Conservation (phyloP, 2,113 vertebrate species). For the Toxotes chatareus region DNA sequence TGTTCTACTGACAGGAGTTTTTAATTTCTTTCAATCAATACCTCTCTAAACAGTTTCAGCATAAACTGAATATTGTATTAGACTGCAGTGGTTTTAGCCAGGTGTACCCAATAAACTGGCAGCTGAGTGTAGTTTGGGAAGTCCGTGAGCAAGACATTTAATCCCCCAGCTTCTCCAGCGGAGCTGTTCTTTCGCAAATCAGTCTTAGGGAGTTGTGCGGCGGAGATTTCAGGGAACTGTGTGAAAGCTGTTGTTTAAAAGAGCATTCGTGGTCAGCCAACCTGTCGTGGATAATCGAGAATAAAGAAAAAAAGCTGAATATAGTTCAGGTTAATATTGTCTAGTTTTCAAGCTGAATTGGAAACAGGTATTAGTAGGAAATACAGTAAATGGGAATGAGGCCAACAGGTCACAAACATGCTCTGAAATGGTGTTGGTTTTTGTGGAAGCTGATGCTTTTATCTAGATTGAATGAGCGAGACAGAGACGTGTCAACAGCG, state of each 20-base stretch:
- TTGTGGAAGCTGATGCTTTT: conserved; percentile 33
- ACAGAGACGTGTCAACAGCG: background rate
- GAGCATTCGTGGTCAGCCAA: background rate
- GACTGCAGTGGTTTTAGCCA: background rate
- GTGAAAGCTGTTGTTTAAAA: background rate
- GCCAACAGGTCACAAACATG: background rate
- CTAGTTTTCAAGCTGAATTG: background rate
- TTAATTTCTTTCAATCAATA: too few relatives aligned
- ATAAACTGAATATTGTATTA: too few relatives aligned
- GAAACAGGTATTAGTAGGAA: conserved; percentile 7
- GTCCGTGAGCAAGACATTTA: too few relatives aligned
- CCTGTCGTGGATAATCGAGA: background rate
- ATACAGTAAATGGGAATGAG: background rate
- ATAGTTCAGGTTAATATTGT: background rate
- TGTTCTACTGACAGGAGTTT: too few relatives aligned
- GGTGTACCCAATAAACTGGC: background rate
- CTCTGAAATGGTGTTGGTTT: conserved; percentile 3
- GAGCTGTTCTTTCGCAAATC: too few relatives aligned
- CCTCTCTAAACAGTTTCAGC: too few relatives aligned
- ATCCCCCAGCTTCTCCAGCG: too few relatives aligned
- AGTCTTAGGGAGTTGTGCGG: background rate
- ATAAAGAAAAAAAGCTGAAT: background rate
- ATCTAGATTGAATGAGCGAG: conserved; percentile 34
- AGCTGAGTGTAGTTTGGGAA: too few relatives aligned
- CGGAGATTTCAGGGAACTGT: background rate